Conservation (phyloP, 2,113 vertebrate species). For the Charina bottae region DNA sequence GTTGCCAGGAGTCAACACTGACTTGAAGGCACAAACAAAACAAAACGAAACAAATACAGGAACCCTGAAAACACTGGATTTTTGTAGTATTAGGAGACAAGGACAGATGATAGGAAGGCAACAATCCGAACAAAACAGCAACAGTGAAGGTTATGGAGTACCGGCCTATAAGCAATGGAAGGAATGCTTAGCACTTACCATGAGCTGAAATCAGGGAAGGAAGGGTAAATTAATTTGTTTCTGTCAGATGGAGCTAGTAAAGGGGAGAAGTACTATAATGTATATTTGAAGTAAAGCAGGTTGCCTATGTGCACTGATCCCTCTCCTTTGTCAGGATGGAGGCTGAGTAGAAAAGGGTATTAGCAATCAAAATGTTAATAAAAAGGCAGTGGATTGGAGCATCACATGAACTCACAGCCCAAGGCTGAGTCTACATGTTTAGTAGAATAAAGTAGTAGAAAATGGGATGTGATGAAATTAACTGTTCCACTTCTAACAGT, state of each 20-base stretch:
- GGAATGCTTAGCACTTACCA: not conserved
- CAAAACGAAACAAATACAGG: not conserved
- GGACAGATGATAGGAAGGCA: not conserved
- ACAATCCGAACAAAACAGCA: not conserved
- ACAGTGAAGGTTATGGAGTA: not conserved
- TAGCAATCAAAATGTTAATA: not conserved
- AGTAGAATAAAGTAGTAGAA: not conserved
- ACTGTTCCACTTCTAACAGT: not conserved
- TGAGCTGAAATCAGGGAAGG: not conserved
- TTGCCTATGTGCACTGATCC: not conserved
- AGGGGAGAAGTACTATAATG: not conserved
- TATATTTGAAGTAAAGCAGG: not conserved
- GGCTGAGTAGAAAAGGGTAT: not conserved
- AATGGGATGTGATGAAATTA: not conserved
- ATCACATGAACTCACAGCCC: not conserved
- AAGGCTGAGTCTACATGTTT: not conserved
- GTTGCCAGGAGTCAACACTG: not conserved
- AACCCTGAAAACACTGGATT: not conserved
- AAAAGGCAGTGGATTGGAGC: not conserved
- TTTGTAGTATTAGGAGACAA: not conserved
- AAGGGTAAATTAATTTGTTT: not conserved
- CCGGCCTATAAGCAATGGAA: not conserved
- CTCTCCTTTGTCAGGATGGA: no score
- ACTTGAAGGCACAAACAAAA: not conserved
- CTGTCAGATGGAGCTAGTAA: not conserved